phyloP scores from a whole-genome alignment of 2,888 invertebrate species.

The Nemotelus pantherinus region DNA sequence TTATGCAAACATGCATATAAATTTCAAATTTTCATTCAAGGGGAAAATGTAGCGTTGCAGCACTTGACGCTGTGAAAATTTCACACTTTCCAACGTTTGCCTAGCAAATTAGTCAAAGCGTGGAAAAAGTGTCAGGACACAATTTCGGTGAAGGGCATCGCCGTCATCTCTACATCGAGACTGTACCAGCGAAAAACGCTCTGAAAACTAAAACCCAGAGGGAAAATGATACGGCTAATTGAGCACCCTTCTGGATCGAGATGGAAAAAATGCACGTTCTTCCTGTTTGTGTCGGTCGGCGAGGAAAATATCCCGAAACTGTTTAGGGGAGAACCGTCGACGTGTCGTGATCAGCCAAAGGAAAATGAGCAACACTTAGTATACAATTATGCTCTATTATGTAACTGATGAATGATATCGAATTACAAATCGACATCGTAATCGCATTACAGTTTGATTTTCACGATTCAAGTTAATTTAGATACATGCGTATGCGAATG shows the following conservation, averaged over 20 bases:
- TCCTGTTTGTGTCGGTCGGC: not conserved
- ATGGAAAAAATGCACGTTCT: constrained; percentile 7
- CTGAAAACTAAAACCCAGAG: not conserved
- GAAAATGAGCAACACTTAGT: constrained; percentile 48
- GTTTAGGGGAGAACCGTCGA: constrained; percentile 29
- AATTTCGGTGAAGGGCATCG: constrained; percentile 3
- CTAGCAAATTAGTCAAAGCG: constrained; percentile 38
- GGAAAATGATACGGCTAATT: constrained; percentile 62
- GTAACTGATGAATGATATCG: constrained; percentile 53
- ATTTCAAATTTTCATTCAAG: constrained; percentile 30
- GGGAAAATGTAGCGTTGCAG: constrained; percentile 2
- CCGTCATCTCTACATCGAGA: no score
- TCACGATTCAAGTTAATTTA: constrained; percentile 51
- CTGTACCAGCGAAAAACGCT: not conserved
- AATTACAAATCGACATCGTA: constrained; percentile 48
- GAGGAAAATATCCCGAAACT: not conserved
- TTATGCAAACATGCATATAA: constrained; percentile 42
- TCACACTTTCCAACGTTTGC: constrained; percentile 50
- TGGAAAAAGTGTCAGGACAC: constrained; percentile 34
- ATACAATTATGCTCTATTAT: constrained; percentile 52
- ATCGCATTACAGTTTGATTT: constrained; percentile 51
- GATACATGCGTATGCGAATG: constrained; percentile 34
- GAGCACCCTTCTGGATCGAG: constrained; percentile 61
- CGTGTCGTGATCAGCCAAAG: constrained; percentile 21
- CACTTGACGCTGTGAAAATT: constrained; percentile 41